Evolutionary conservation across 1,140 invertebrate genomes (phyloP).

Genomic region (Heliconius congener): DNA sequence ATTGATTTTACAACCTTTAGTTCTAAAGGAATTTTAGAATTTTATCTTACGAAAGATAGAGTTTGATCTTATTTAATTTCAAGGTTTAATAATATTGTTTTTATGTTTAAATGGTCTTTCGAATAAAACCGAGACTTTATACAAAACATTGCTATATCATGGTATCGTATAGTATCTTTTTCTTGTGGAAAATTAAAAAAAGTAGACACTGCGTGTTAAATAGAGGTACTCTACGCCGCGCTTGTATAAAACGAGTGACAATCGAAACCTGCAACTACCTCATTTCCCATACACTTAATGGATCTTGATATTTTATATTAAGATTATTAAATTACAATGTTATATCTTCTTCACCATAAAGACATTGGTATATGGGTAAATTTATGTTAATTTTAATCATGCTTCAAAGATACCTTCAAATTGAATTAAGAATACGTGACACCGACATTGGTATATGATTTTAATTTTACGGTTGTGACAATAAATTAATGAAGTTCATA

Average conservation of each 20-base stretch:
- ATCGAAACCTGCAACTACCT: too few relatives aligned
- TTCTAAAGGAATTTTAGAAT: not conserved
- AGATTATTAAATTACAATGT: not conserved
- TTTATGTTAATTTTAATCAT: not conserved
- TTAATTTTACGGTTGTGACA: not conserved
- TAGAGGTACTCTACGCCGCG: too few relatives aligned
- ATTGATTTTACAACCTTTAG: conserved; percentile 1
- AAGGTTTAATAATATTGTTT: too few relatives aligned
- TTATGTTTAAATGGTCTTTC: too few relatives aligned
- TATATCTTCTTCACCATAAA: not conserved
- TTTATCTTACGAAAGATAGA: not conserved
- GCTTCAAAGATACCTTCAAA: not conserved
- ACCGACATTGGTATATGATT: not conserved
- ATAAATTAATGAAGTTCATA: not conserved
- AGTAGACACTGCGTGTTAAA: too few relatives aligned
- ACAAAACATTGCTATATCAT: too few relatives aligned
- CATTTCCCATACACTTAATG: too few relatives aligned
- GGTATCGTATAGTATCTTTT: too few relatives aligned
- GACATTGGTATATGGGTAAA: not conserved
- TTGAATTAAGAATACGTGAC: not conserved
- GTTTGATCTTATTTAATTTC: not conserved
- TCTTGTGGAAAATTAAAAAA: too few relatives aligned
- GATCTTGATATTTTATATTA: not conserved
- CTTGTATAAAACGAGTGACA: too few relatives aligned
- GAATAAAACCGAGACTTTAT: too few relatives aligned